These are phyloP conservation scores for Cephalotes varians DNA, from an alignment of 2,888 invertebrate species.

Conservation along the genomic window DNA sequence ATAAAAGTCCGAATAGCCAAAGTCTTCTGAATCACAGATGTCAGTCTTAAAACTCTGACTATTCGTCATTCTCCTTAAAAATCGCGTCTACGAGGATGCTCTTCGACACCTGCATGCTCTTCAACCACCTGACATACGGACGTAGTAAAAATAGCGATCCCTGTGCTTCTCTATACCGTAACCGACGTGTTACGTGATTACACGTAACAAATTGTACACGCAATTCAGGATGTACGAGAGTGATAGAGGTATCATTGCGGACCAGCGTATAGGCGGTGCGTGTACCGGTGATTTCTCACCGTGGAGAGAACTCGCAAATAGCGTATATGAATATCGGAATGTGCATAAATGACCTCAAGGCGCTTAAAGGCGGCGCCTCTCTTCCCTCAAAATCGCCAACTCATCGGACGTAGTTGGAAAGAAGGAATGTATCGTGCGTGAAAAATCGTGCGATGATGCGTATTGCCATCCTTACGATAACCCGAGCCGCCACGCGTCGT, in stretches of 20 bases:
- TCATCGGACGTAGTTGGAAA: conserved; percentile 57
- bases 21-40: neutral
- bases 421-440: conserved; percentile 58
- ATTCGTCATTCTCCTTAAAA: conserved; percentile 6
- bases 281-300: conserved; percentile 26
- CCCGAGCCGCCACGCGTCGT: conserved; percentile 20
- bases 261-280: conserved; percentile 50
- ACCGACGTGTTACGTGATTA: conserved; percentile 50
- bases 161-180: conserved; percentile 57
- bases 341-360: conserved; percentile 7
- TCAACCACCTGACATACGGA: conserved; percentile 55
- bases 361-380: neutral
- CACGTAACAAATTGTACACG: conserved; percentile 53
- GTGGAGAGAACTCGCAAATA: conserved; percentile 44
- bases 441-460: conserved; percentile 16
- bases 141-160: conserved; percentile 65
- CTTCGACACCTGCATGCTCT: conserved; percentile 58
- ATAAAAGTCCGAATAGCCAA: neutral
- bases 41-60: neutral
- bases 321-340: conserved; percentile 49
- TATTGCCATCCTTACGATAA: conserved; percentile 19
- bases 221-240: conserved; percentile 43
- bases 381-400: conserved; percentile 64
- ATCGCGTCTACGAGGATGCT: conserved; percentile 55
- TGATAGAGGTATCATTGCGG: conserved; percentile 50